Evolutionary conservation across 2,888 invertebrate species (phyloP), one percentile per base, ranked within the genome.

Genomic region (Vannuccia rotundouncinata): DNA sequence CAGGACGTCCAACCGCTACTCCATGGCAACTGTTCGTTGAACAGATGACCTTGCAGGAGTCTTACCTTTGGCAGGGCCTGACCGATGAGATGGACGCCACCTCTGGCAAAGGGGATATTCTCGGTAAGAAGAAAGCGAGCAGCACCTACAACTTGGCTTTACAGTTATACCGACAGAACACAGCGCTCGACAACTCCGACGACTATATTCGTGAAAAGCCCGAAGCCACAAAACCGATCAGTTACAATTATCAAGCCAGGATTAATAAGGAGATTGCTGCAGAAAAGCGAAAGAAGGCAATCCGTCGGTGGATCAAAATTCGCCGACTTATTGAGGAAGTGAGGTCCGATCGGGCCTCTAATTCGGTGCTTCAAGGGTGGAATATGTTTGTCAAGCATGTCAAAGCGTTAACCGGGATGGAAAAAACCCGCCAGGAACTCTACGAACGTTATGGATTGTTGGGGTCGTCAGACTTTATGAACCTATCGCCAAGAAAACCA

Each of bases 371-470:
- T 0, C 25, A 77, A 30, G 77, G 77, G n/a, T 77, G 77, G 77
- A 59, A 22, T 22, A 77, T 77, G 77, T 77, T 77, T 74, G 31
- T 77, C 22, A 77, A 77, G 13, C 77, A 77, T 66, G 77, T 77
- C 25, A 29, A 28, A 66, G 77, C 77, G 1, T 22, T 77, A 22
- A 31, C 59, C n/a, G 77, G 31, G n/a, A 28, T 22, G 27, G 77
- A 77, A 10, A 77, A 77, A 10, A 22, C 77, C 1, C n/a, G 77
- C 27, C 77, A 77, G 29, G 77, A 77, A 22, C 27, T 77, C 0
- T 77, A 77, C 13, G 29, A 29, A 22, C 77, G 77, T 29, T 77
- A 77, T 75, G 73, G 73, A 25, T n/a, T 77, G n/a, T 29, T 77
- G 25, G 77, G 77, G 25, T 22, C 29, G 1, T 75, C 75, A 0